Evolutionary conservation across 1,140 invertebrate species (phyloP).

Genomic region (Drosophila sucinea): DNA sequence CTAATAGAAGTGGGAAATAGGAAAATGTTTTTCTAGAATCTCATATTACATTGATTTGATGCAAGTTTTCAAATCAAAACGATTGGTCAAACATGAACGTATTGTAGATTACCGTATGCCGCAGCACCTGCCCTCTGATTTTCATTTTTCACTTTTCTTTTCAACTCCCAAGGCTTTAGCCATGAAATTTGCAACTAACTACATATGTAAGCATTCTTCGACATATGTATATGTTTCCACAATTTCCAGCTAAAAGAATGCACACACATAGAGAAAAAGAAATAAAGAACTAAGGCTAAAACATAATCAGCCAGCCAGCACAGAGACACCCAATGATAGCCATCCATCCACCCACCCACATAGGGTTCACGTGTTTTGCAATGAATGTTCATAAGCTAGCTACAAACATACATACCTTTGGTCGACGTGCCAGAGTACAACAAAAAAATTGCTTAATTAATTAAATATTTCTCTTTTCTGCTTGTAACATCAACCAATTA

Average conservation of each 20-base stretch:
- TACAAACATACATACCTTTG: neutral
- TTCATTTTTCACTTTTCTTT: constrained; percentile 3
- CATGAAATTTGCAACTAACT: constrained; percentile 4
- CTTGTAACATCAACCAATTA: neutral
- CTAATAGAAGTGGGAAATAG: too few species aligned
- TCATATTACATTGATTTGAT: too few species aligned
- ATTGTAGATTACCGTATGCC: too few species aligned
- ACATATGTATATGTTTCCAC: neutral
- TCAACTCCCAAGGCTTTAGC: constrained; percentile 2
- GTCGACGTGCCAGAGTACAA: constrained; percentile 4
- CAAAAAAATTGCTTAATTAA: constrained; percentile 10
- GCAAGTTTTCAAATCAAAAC: too few species aligned
- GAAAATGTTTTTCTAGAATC: too few species aligned
- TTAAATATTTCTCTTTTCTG: neutral
- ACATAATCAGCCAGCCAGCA: constrained; percentile 5
- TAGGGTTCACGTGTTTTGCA: constrained; percentile 5
- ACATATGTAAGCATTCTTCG: constrained; percentile 5
- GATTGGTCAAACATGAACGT: too few species aligned
- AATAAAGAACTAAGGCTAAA: constrained; percentile 8
- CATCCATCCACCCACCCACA: neutral
- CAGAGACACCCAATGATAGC: neutral
- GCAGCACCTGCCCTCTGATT: neutral
- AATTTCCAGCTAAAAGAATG: constrained; percentile 8
- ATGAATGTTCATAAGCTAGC: neutral
- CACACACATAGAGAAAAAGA: neutral